These are phyloP conservation scores for Sinella curviseta DNA, from an alignment of 1,140 invertebrate species.

Conservation along the genomic window DNA sequence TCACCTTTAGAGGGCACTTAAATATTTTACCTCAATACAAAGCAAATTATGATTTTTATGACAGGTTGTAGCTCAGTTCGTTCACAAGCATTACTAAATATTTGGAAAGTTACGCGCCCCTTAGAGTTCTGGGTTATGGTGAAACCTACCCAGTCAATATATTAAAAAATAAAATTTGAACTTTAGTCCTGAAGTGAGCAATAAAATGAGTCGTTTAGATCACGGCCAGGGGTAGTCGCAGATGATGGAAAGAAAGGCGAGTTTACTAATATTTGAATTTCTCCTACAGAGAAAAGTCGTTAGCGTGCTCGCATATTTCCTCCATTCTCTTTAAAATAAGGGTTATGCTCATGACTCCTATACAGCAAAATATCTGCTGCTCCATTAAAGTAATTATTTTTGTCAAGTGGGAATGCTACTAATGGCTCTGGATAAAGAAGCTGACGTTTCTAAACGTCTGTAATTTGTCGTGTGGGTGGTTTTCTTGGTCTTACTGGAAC, in stretches of 20 bases:
- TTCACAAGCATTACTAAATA: neutral
- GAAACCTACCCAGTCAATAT: neutral
- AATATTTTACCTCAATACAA: constrained; percentile 8
- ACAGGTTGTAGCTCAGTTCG: constrained; percentile 9
- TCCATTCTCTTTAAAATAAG: no score
- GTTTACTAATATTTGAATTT: neutral
- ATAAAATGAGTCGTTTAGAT: neutral
- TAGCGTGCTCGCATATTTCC: no score
- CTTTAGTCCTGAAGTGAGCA: neutral
- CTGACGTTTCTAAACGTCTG: no score
- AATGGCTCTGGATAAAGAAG: no score
- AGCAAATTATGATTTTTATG: constrained; percentile 1
- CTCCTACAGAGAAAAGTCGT: neutral
- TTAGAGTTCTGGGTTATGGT: no score
- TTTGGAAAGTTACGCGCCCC: neutral
- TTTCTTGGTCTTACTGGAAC: no score
- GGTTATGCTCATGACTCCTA: no score
- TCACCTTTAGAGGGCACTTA: neutral
- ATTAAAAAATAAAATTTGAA: neutral
- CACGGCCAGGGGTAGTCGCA: neutral
- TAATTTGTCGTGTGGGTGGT: no score
- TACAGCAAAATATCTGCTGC: no score
- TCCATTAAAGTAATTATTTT: no score
- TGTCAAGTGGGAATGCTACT: no score
- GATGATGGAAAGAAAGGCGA: neutral